Base-by-base conservation (phyloP, 2,797 vertebrate species). In the Halcyon badia region DNA sequence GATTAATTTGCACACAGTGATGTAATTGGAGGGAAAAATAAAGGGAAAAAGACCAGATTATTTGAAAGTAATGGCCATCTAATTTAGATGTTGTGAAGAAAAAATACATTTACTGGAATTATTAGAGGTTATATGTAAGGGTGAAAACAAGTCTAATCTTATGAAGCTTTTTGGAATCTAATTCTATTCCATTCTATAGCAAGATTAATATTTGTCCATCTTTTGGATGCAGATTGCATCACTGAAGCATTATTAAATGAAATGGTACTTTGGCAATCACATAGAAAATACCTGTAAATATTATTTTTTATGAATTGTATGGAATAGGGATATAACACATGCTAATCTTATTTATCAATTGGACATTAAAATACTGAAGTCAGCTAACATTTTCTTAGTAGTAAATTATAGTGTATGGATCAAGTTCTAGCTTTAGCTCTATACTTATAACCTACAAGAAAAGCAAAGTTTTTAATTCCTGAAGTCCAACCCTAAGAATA, bases 231-330 rank as follows among this genome's bases (percentile, higher is more conserved):
- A 94, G 72, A 87, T 94, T 97, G 49, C 18, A 41, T 88, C 33
- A 22, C 94, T 97, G 93, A 87, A 87, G 21, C 31, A 89, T 85
- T 96, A 93, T 94, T 94, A 95, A 97, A 95, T 83, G 37, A 65
- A 97, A 95, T 91, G 54, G 14, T 87, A 61, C 62, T 91, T 97
- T 94, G 49, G 81, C n/a, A 91, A 90, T 89, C 61, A 68, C 77
- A 88, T 82, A 84, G 57, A 97, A 98, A 97, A 96, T n/a, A 81
- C 82, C 14, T 13, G 9, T 83, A 91, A 93, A 91, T 95, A 94
- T 54, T 87, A 71, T 96, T 96, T 95, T 94, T 37, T 77, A 54
- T 96, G 83, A 89, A 48, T 91, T 97, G 54, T 92, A 81, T 76
- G 49, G 1, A 2, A 84, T 75, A 68, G 19, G 28, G 24, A 79